These are phyloP conservation scores for Plebejus argus DNA, from an alignment of 2,888 invertebrate genomes.

Conservation along the genomic window DNA sequence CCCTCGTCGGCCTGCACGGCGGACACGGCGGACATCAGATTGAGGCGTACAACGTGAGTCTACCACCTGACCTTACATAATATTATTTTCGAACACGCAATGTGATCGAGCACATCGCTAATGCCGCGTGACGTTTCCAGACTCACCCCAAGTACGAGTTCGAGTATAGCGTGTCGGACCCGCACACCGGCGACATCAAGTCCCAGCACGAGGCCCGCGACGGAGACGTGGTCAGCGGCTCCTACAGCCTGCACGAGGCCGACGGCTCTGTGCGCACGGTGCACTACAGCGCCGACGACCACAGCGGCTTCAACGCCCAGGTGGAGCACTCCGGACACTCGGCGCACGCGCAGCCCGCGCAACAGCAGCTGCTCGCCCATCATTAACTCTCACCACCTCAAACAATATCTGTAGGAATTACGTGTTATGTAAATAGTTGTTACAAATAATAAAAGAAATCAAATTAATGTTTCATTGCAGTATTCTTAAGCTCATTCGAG, in stretches of 20 bases:
- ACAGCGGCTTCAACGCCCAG: constrained; percentile 81
- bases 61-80: background rate
- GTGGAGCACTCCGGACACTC: constrained; percentile 80
- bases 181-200: constrained; percentile 80
- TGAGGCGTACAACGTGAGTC: constrained; percentile 57
- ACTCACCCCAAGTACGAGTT: constrained; percentile 77
- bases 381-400: constrained; percentile 35
- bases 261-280: constrained; percentile 82
- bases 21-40: constrained; percentile 47
- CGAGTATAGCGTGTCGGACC: constrained; percentile 76
- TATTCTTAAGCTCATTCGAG: too few relatives aligned
- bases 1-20: constrained; percentile 32
- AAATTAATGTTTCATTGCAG: too few relatives aligned
- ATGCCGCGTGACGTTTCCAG: constrained; percentile 44
- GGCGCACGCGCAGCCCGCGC: constrained; percentile 64
- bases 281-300: constrained; percentile 81
- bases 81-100: background rate
- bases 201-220: constrained; percentile 83
- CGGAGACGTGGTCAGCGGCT: constrained; percentile 83
- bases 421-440: too few relatives aligned
- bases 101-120: constrained; percentile 42
- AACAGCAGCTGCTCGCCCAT: constrained; percentile 36
- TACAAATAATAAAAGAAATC: too few relatives aligned
- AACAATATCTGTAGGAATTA: background rate
- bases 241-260: constrained; percentile 82